Conservation (phyloP, 2,888 invertebrate species). For the Amphipyra tragopoginis region DNA sequence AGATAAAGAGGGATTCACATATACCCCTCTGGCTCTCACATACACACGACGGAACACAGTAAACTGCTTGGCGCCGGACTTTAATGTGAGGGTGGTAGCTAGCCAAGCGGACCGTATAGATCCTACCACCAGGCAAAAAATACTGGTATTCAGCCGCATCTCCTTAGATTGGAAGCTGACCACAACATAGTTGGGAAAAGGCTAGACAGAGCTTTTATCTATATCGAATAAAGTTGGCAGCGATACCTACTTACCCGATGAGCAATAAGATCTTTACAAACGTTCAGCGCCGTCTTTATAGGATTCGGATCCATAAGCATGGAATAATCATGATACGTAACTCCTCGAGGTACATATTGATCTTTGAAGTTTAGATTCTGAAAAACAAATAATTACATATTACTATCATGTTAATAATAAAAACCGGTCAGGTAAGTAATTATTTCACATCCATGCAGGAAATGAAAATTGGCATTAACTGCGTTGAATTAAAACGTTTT, state of each 20-base stretch:
- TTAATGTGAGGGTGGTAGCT: too few species aligned
- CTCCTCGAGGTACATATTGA: constrained; percentile 95
- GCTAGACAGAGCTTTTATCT: too few species aligned
- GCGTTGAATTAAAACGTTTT: constrained; percentile 30
- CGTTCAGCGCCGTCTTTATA: constrained; percentile 97
- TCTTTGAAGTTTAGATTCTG: constrained; percentile 96
- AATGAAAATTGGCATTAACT: constrained; percentile 30
- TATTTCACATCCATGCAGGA: constrained; percentile 14
- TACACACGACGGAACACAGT: too few species aligned
- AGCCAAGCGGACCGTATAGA: too few species aligned
- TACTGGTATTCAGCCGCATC: too few species aligned
- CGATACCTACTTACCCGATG: constrained; percentile 91
- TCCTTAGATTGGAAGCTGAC: too few species aligned
- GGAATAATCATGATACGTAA: constrained; percentile 96
- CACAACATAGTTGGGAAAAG: too few species aligned
- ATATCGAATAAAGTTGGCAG: too few species aligned
- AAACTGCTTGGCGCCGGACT: too few species aligned
- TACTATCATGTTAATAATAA: constrained; percentile 1
- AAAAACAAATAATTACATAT: constrained; percentile 59
- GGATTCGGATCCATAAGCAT: constrained; percentile 98
- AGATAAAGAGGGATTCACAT: too few species aligned
- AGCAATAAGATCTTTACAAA: constrained; percentile 97
- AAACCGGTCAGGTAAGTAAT: constrained; percentile 2
- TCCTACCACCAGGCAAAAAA: too few species aligned
- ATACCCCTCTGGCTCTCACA: too few species aligned